Percentiles rank a stretch among this genome's conserved stretches.
These are phyloP conservation scores for Alviniconcha strummeri DNA, from an alignment of 2,888 invertebrate species.

Conservation along the genomic window DNA sequence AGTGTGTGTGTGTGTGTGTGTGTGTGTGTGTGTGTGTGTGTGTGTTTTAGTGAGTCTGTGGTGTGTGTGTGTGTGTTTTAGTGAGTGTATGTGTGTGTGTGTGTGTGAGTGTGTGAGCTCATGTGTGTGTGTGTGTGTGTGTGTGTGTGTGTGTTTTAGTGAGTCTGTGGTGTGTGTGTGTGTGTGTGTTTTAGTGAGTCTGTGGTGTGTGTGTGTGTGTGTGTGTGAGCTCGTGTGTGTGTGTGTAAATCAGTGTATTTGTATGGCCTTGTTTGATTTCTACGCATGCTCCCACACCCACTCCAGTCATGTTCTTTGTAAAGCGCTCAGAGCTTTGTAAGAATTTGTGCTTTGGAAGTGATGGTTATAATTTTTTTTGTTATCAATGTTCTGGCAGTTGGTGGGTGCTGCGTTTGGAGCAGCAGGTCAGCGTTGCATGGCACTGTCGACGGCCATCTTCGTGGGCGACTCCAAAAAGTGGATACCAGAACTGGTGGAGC, in stretches of 20 bases:
- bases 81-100: background rate
- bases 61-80: background rate
- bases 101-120: no score
- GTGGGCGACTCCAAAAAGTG: slow-evolving; percentile 94
- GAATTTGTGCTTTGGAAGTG: no score
- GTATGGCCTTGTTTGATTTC: no score
- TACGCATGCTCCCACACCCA: no score
- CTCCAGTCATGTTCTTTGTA: no score
- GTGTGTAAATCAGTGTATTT: no score
- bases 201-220: background rate
- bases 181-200: no score
- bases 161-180: background rate
- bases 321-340: no score
- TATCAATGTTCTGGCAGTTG: slow-evolving; percentile 47
- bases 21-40: background rate
- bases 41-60: background rate
- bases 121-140: background rate
- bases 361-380: no score
- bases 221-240: background rate
- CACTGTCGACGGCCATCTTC: slow-evolving; percentile 93
- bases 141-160: background rate
- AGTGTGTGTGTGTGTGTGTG: background rate
- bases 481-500: slow-evolving; percentile 93
- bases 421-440: slow-evolving; percentile 99
- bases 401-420: slow-evolving; percentile 98